Conservation (phyloP, 53 echinoderm and acorn worm genomes). For the Crossaster papposus region DNA sequence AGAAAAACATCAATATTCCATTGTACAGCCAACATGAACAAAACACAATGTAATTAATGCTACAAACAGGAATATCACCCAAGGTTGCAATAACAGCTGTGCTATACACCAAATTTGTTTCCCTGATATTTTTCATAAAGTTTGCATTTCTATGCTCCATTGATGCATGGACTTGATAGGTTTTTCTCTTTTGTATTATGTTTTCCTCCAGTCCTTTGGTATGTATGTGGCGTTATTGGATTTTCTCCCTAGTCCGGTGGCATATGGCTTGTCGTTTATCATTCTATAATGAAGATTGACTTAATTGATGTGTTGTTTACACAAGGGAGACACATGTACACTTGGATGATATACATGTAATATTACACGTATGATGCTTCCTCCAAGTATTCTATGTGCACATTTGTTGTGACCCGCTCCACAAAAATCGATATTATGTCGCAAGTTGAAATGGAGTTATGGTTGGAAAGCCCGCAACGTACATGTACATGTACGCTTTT, state of each 20-base stretch:
- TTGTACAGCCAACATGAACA: background rate
- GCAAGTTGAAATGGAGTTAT: too few relatives aligned
- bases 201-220: background rate
- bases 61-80: background rate
- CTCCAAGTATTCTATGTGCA: too few relatives aligned
- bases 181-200: background rate
- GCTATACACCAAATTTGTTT: background rate
- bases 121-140: background rate
- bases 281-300: background rate
- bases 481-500: too few relatives aligned
- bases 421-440: too few relatives aligned
- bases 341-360: background rate
- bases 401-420: too few relatives aligned
- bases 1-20: too few relatives aligned
- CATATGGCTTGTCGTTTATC: background rate
- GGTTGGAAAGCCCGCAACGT: too few relatives aligned
- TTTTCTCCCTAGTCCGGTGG: background rate
- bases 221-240: background rate
- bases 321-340: background rate
- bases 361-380: too few relatives aligned
- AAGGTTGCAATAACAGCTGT: background rate
- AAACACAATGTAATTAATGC: background rate
- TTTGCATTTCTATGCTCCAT: background rate
- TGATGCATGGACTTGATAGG: conserved; percentile 5
- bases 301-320: conserved; percentile 7